These are phyloP conservation scores for Mormyrus hasselquistii DNA, from an alignment of 2,797 vertebrate genomes.

Conservation along the genomic window DNA sequence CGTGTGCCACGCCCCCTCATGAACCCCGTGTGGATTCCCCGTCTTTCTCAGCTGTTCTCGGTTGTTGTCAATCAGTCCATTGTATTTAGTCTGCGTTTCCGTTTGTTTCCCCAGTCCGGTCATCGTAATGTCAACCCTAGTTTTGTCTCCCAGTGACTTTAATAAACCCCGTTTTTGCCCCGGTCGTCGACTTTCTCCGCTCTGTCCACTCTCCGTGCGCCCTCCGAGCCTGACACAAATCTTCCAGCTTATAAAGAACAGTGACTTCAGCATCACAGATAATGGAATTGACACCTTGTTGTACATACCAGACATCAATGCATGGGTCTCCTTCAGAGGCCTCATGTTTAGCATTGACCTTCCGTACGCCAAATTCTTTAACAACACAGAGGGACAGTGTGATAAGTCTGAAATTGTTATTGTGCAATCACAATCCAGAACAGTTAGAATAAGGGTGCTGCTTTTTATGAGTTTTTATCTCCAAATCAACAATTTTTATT, in stretches of 20 bases:
- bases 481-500: neutral
- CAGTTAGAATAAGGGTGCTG: neutral
- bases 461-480: neutral
- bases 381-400: slow-evolving; percentile 82
- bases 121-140: too few relatives aligned
- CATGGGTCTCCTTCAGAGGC: slow-evolving; percentile 68
- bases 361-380: slow-evolving; percentile 59
- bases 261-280: slow-evolving; percentile 55
- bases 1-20: too few relatives aligned
- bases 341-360: slow-evolving; percentile 69
- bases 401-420: slow-evolving; percentile 49
- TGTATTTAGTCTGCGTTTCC: too few relatives aligned
- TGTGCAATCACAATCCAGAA: neutral
- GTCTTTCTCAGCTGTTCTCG: too few relatives aligned
- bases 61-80: too few relatives aligned
- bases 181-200: too few relatives aligned
- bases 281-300: slow-evolving; percentile 68
- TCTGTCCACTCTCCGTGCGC: too few relatives aligned
- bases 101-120: too few relatives aligned
- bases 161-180: too few relatives aligned
- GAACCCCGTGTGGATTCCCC: too few relatives aligned
- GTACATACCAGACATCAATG: slow-evolving; percentile 59
- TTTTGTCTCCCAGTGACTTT: too few relatives aligned
- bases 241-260: slow-evolving; percentile 59
- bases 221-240: too few relatives aligned